phyloP scores from a whole-genome alignment of 2,797 vertebrate genomes.

The Antrozous pallidus region DNA sequence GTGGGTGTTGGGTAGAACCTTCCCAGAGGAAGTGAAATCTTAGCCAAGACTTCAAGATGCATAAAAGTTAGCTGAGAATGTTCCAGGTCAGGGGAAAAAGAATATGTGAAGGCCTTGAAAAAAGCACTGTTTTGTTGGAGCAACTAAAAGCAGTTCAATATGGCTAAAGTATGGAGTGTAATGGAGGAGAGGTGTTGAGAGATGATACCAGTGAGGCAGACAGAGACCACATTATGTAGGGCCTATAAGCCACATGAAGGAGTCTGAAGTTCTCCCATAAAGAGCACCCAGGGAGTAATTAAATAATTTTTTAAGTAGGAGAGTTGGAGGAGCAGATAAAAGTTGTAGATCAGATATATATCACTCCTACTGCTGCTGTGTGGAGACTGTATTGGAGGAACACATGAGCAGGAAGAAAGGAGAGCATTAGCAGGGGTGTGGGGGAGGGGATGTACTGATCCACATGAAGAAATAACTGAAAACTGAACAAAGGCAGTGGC shows the following conservation, averaged over 20 bases:
- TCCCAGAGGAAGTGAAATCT: neutral
- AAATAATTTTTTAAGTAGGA: constrained; percentile 26
- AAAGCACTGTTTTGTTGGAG: neutral
- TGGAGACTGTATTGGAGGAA: neutral
- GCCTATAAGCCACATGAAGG: neutral
- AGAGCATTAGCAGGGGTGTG: neutral
- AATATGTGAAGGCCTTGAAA: neutral
- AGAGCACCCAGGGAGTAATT: neutral
- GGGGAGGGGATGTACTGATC: neutral
- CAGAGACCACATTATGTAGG: neutral
- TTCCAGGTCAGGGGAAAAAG: neutral
- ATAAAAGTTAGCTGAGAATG: neutral
- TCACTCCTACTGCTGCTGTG: neutral
- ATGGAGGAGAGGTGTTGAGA: neutral
- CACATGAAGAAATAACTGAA: neutral
- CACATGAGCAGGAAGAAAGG: neutral
- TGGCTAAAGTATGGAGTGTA: neutral
- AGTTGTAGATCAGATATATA: neutral
- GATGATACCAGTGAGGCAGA: neutral
- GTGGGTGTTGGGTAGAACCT: neutral
- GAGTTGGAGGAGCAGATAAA: constrained; percentile 19
- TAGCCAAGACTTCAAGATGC: neutral
- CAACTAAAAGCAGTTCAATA: neutral
- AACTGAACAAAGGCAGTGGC: neutral
- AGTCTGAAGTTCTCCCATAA: neutral